Evolutionary conservation across 2,113 vertebrate genomes (phyloP).

Genomic region (Uria aalge): DNA sequence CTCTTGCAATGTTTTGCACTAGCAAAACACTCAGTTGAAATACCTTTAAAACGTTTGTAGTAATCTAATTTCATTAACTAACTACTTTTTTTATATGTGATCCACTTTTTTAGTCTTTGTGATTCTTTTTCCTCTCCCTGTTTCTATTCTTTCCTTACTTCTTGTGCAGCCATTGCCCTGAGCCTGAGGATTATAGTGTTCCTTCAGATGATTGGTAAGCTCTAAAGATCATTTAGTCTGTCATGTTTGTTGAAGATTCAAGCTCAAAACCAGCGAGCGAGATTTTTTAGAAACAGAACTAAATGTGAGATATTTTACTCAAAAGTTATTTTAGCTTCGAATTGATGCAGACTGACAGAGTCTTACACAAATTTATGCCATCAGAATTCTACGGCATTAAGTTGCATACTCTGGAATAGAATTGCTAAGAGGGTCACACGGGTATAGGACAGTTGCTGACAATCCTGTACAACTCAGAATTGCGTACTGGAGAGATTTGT

Average conservation of each 20-base stretch:
- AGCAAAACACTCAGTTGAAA: not conserved
- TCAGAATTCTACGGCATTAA: not conserved
- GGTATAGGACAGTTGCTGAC: not conserved
- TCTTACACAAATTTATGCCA: not conserved
- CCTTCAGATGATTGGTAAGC: constrained; percentile 94
- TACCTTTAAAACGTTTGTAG: not conserved
- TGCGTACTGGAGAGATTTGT: not conserved
- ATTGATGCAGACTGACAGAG: not conserved
- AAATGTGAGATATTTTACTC: not conserved
- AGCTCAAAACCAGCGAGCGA: not conserved
- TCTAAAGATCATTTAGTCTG: not conserved
- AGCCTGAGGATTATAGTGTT: constrained; percentile 92
- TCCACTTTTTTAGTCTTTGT: constrained; percentile 19
- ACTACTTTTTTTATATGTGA: not conserved
- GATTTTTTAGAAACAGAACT: not conserved
- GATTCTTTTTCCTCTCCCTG: constrained; percentile 59
- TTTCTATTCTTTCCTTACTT: constrained; percentile 68
- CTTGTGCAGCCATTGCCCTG: constrained; percentile 88
- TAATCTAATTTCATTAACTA: not conserved
- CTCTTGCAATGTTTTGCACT: not conserved
- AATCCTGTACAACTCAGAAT: not conserved
- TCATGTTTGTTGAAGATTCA: not conserved
- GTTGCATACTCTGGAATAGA: not conserved
- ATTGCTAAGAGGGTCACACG: not conserved
- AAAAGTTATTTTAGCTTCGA: not conserved